These are phyloP conservation scores for Ceratitis capitata DNA, from an alignment of 1,140 invertebrate species.

Conservation along the genomic window DNA sequence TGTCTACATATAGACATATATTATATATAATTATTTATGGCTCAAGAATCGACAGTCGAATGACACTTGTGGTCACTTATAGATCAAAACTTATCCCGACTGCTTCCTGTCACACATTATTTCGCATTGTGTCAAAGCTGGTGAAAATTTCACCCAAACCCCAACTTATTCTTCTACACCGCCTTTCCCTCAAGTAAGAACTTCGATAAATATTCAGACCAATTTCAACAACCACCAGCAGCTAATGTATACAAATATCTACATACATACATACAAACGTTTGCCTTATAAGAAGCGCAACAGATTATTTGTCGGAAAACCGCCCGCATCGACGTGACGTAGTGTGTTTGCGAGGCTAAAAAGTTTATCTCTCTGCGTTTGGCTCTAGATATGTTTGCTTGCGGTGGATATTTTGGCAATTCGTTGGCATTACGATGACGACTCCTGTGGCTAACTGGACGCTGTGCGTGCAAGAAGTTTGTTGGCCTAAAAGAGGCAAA, in stretches of 20 bases:
- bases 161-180: not conserved
- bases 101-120: too few relatives aligned
- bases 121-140: too few relatives aligned
- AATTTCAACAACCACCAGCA: not conserved
- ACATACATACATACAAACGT: not conserved
- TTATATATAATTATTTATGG: too few relatives aligned
- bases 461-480: constrained; percentile 24
- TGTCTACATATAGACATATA: too few relatives aligned
- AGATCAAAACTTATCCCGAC: too few relatives aligned
- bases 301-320: not conserved
- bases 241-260: not conserved
- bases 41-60: too few relatives aligned
- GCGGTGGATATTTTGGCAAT: not conserved
- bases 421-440: not conserved
- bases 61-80: too few relatives aligned
- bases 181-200: too few relatives aligned
- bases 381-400: not conserved
- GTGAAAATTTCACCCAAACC: too few relatives aligned
- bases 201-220: too few relatives aligned
- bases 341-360: not conserved
- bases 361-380: not conserved
- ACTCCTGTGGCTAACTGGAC: not conserved
- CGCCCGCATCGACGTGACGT: not conserved
- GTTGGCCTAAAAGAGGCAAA: not conserved
- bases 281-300: not conserved